Evolutionary conservation across 2,113 vertebrate genomes (phyloP), one percentile per base, ranked within the genome.

Genomic region (Macquaria ambigua): DNA sequence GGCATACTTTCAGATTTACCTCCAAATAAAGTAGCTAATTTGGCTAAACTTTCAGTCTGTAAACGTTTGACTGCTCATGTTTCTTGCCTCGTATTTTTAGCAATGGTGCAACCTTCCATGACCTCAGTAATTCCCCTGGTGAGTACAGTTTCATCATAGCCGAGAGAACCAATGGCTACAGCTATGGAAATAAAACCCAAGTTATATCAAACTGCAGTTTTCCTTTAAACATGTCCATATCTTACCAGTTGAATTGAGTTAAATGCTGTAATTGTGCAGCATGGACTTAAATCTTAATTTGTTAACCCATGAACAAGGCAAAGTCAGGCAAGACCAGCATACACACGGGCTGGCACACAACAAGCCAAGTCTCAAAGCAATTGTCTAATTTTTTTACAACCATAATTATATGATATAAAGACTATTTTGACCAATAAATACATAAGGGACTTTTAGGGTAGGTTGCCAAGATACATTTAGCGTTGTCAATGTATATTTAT

Each of bases 401-500:
- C 0, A 63, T 61, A 61, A 66, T 62, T 61, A 31, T 20, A 53
- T 1, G 18, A 41, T 67, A 71, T 71, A 53, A 66, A 71, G 21
- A 78, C 52, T 58, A 39, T 46, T 71, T 10, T 25, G 48, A 67
- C 43, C 80, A 74, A 77, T 69, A 56, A 70, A 64, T 56, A 67
- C 62, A 78, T 75, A 15, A 46, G n/a, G 46, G 53, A 75, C 23
- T 2, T 71, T 56, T 4, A 53, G 31, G 7, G 7, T 21, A 20
- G 53, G 46, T 23, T 66, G 73, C 77, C 77, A 79, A 61, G 31
- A 52, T 16, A 63, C 56, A 78, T 87, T 87, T 48, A 71, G 61
- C 63, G 63, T 81, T 69, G 64, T 73, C 25, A 63, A 9, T 43
- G 43, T 74, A 31, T 79, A 55, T 78, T 78, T 76, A 80, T 83